These are phyloP conservation scores for Piaya cayana DNA, from an alignment of 2,113 vertebrate species.

Conservation along the genomic window DNA sequence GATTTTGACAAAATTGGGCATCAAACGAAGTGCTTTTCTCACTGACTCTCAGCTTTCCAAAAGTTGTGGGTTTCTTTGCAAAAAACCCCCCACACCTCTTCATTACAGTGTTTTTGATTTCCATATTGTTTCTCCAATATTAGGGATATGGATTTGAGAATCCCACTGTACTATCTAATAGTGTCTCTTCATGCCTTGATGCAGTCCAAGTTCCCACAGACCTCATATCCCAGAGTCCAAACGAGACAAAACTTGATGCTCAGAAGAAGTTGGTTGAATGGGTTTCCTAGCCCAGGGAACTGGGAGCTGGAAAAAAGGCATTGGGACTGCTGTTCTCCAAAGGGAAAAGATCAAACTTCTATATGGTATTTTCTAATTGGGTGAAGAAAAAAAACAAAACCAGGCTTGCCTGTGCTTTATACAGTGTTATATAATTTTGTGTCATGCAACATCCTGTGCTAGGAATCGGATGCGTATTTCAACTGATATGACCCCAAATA, in stretches of 20 bases:
- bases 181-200: not conserved
- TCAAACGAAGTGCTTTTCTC: conserved; percentile 35
- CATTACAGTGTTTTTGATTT: conserved; percentile 18
- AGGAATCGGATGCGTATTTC: not conserved
- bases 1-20: conserved; percentile 5
- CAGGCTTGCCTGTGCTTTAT: not conserved
- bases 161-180: not conserved
- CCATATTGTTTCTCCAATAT: not conserved
- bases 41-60: conserved; percentile 24
- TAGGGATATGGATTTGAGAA: not conserved
- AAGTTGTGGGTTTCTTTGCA: not conserved
- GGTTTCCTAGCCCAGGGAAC: not conserved
- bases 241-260: not conserved
- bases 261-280: not conserved
- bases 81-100: not conserved
- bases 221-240: not conserved
- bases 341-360: not conserved
- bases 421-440: not conserved
- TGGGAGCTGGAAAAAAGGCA: not conserved
- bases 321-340: not conserved
- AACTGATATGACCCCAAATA: not conserved
- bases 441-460: not conserved
- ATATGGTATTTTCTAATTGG: not conserved
- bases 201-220: not conserved
- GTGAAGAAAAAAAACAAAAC: not conserved